These are phyloP conservation scores for Theristicus caerulescens DNA, from an alignment of 2,113 vertebrate species.

Conservation along the genomic window DNA sequence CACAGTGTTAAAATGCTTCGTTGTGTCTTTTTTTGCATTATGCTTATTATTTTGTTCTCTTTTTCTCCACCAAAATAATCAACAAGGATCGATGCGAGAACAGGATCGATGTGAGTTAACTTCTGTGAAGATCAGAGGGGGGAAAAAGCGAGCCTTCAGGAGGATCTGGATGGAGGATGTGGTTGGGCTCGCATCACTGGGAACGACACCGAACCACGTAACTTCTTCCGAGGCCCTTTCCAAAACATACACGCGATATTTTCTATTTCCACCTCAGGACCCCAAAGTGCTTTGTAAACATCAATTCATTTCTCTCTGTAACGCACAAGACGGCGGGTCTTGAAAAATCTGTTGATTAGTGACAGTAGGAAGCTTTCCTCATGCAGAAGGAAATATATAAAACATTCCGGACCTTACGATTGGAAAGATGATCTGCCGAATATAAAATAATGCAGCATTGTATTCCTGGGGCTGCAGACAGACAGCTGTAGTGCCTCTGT, in stretches of 20 bases:
- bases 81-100: background rate
- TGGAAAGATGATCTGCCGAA: constrained; percentile 58
- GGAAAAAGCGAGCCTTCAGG: background rate
- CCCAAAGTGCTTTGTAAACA: background rate
- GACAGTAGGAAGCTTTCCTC: constrained; percentile 56
- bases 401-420: constrained; percentile 62
- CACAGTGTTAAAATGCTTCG: background rate
- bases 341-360: constrained; percentile 35
- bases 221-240: constrained; percentile 12
- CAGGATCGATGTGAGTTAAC: background rate
- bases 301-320: background rate
- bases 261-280: constrained; percentile 11
- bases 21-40: background rate
- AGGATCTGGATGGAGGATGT: constrained; percentile 18
- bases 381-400: constrained; percentile 48
- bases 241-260: background rate
- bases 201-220: background rate
- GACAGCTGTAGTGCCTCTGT: constrained; percentile 67
- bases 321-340: background rate
- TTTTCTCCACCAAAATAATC: background rate
- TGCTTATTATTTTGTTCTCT: background rate
- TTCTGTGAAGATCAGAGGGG: background rate
- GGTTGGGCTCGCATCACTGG: constrained; percentile 10
- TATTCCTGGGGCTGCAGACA: constrained; percentile 55
- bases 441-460: constrained; percentile 66